Evolutionary conservation across 2,113 vertebrate species (phyloP).

Genomic region (Electrona antarctica): DNA sequence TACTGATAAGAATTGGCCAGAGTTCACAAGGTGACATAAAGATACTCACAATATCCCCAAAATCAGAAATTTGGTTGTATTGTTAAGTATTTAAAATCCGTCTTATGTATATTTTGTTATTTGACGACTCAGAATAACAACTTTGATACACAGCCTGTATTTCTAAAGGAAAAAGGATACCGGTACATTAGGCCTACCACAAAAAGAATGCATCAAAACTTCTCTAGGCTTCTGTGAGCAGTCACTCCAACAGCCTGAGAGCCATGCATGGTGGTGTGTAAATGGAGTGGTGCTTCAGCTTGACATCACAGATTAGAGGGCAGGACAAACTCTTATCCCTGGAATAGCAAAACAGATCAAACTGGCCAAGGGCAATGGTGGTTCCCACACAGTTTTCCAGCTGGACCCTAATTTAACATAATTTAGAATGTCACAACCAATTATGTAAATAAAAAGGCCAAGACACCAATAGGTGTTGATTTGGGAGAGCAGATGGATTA

Average conservation of each 20-base stretch:
- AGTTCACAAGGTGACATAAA: conserved; percentile 49
- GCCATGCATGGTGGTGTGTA: background rate
- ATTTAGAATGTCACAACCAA: no score
- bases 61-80: conserved; percentile 33
- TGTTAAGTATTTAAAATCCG: conserved; percentile 16
- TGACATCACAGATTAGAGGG: background rate
- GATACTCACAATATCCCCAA: conserved; percentile 51
- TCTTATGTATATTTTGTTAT: conserved; percentile 19
- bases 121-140: background rate
- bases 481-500: no score
- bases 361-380: no score
- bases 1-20: conserved; percentile 58
- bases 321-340: no score
- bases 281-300: background rate
- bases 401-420: no score
- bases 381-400: no score
- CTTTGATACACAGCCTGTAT: background rate
- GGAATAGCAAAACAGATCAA: no score
- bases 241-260: conserved; percentile 10
- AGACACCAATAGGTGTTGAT: no score
- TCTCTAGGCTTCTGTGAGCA: background rate
- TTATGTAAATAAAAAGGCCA: no score
- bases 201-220: no score
- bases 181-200: no score
- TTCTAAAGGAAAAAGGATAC: background rate